phyloP scores from a whole-genome alignment of 2,113 vertebrate species.

The Halcyon malimbica region DNA sequence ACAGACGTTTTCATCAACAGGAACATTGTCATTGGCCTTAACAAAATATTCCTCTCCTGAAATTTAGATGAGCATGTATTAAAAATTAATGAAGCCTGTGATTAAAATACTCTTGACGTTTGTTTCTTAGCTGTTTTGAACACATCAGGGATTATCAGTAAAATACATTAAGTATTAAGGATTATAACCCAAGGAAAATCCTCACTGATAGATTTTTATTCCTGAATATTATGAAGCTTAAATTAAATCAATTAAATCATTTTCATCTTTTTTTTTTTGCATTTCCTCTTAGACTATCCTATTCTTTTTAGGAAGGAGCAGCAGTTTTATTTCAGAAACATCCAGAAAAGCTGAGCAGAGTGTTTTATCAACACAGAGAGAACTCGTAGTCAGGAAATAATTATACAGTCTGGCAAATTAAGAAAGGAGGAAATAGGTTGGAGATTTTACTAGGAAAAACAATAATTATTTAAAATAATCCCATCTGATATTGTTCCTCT shows the following conservation, averaged over 20 bases:
- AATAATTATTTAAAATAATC: not conserved
- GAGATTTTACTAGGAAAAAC: not conserved
- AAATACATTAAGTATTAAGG: not conserved
- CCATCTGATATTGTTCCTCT: not conserved
- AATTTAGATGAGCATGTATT: not conserved
- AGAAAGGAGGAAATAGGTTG: not conserved
- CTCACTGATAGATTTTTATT: not conserved
- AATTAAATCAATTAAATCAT: not conserved
- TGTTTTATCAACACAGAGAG: not conserved
- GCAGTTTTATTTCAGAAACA: not conserved
- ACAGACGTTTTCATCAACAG: not conserved
- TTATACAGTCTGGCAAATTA: not conserved
- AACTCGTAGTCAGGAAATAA: not conserved
- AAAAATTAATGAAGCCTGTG: not conserved
- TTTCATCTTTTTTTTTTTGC: not conserved
- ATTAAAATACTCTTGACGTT: not conserved
- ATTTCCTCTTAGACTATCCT: not conserved
- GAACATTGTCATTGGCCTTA: not conserved
- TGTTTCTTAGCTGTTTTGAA: not conserved
- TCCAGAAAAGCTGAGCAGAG: not conserved
- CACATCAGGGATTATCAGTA: not conserved
- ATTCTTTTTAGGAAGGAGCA: not conserved
- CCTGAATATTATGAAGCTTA: not conserved
- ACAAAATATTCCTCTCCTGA: not conserved
- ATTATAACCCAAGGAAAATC: not conserved